Evolutionary conservation across 2,797 vertebrate species (phyloP).

Genomic region (Enteromius radiatus): DNA sequence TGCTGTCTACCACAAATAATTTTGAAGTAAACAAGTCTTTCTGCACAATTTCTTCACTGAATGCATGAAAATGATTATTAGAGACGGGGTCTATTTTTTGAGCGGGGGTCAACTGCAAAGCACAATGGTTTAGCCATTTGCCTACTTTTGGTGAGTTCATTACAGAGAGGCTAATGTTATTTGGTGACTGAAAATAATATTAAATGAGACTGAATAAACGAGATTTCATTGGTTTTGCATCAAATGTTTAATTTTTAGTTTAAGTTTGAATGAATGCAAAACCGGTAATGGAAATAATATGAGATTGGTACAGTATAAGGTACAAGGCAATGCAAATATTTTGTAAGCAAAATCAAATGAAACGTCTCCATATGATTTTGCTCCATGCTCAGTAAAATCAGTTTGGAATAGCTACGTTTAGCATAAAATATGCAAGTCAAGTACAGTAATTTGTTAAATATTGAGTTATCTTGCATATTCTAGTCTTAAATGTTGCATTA

Average conservation of each 20-base stretch:
- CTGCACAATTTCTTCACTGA: neutral
- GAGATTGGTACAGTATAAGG: neutral
- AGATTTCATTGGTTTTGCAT: neutral
- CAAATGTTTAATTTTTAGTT: neutral
- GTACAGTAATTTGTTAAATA: neutral
- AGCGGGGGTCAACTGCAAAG: neutral
- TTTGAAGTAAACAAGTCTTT: slow-evolving; percentile 19
- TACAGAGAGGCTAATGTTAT: neutral
- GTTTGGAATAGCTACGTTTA: neutral
- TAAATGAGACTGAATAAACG: neutral
- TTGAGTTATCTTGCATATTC: neutral
- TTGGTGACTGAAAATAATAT: neutral
- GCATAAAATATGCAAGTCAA: neutral
- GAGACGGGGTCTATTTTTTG: slow-evolving; percentile 3
- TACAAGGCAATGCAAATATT: neutral
- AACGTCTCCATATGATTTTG: neutral
- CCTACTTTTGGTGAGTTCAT: neutral
- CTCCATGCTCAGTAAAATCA: slow-evolving; percentile 7
- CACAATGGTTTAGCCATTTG: neutral
- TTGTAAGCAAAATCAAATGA: neutral
- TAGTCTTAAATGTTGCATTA: neutral
- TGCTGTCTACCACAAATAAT: slow-evolving; percentile 3
- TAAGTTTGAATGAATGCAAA: neutral
- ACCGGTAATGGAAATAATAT: neutral
- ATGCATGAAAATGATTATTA: neutral